Evolutionary conservation across 1,140 invertebrate genomes (phyloP), one percentile per base, ranked within the genome.

Genomic region (Sipha flava): DNA sequence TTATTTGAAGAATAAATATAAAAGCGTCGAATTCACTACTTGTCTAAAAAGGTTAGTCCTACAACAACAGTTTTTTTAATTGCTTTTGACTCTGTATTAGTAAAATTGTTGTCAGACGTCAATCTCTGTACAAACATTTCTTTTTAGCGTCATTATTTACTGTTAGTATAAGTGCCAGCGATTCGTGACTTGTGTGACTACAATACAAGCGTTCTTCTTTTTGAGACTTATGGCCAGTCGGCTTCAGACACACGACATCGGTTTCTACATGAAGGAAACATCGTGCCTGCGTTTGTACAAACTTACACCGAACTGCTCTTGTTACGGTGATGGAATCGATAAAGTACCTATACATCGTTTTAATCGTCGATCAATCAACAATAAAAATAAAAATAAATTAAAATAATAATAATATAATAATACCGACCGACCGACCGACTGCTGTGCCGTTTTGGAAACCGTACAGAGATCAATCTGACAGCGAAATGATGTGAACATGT

Each of bases 301-400:
- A 37, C 68, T 12, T 7, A 52, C 49, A 49, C 70, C 21, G 49
- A 16, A 59, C 52, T 54, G 49, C 57, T 77, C 37, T 57, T 57
- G 34, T 75, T 77, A 77, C 52, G 23, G 7, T n/a, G 37, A 29
- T 34, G 23, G 21, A 23, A 26, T n/a, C 73, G 73, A 77, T 77
- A 77, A 73, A 73, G 45, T 37, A n/a, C n/a, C n/a, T n/a, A n/a
- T n/a, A 37, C 37, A 40, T 40, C 49, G 31, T 52, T 34, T 52
- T 75, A 54, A 52, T 75, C 70, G 31, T 23, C 73, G 52, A 77
- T 77, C 73, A 77, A 77, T 77, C 73, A 77, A 70, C 66, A 70
- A n/a, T 70, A 70, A 5, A 37, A 34, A 7, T 9, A 3, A 62
- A 16, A 62, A 12, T n/a, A n/a, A 37, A 10, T 18, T n/a, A n/a